phyloP scores from a whole-genome alignment of 2,888 invertebrate genomes.

The Druceiella hillmani region DNA sequence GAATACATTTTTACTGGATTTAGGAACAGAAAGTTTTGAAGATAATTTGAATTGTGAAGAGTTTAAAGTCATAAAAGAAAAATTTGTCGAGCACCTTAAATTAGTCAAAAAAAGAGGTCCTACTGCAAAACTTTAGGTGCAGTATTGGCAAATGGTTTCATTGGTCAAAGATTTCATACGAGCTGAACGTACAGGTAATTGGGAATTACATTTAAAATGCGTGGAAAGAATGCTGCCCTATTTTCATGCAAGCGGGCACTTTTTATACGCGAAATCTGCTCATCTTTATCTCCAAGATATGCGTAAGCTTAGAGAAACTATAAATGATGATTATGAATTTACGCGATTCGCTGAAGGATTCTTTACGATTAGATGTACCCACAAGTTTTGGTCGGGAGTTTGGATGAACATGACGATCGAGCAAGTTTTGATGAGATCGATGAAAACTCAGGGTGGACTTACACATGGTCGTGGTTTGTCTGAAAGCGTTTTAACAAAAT shows the following conservation, averaged over 20 bases:
- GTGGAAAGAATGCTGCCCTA: slow-evolving; percentile 8
- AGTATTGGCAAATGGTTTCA: slow-evolving; percentile 26
- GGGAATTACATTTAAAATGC: slow-evolving; percentile 24
- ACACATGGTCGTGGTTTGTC: slow-evolving; percentile 23
- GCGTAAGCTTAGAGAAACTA: slow-evolving; percentile 21
- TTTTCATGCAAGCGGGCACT: slow-evolving; percentile 25
- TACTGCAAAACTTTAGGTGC: too few relatives aligned
- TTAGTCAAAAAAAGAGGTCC: slow-evolving; percentile 21
- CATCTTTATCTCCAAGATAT: slow-evolving; percentile 28
- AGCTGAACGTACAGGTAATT: slow-evolving; percentile 28
- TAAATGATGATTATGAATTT: slow-evolving; percentile 23
- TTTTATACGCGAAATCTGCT: slow-evolving; percentile 24
- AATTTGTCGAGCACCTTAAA: slow-evolving; percentile 18
- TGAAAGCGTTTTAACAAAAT: slow-evolving; percentile 25
- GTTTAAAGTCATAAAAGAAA: slow-evolving; percentile 17
- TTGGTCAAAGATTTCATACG: slow-evolving; percentile 26
- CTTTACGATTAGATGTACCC: slow-evolving; percentile 20
- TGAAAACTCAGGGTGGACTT: slow-evolving; percentile 26
- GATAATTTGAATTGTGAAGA: slow-evolving; percentile 18
- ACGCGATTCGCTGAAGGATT: slow-evolving; percentile 18
- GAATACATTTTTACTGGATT: slow-evolving; percentile 21
- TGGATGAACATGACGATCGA: slow-evolving; percentile 22
- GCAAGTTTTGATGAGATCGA: slow-evolving; percentile 22
- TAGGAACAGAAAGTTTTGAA: slow-evolving; percentile 18
- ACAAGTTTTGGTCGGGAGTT: slow-evolving; percentile 22